Conservation (phyloP, 23 tunicate genomes). For the Pegea sp. region DNA sequence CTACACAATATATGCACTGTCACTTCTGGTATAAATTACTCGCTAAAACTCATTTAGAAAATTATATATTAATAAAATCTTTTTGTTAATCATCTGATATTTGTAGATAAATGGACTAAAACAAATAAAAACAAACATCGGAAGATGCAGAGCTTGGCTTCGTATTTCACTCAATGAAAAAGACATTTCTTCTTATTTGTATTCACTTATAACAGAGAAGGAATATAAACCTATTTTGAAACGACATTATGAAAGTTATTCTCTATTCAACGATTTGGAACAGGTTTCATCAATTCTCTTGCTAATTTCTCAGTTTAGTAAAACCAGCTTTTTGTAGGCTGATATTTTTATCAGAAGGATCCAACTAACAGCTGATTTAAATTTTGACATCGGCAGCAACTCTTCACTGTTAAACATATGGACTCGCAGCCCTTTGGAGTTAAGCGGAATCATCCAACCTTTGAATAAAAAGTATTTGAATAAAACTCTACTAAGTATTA, state of each 20-base stretch:
- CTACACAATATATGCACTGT: too few species aligned
- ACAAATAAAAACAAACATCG: constrained; percentile 24
- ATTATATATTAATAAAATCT: neutral
- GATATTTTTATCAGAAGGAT: constrained; percentile 41
- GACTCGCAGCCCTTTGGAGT: constrained; percentile 55
- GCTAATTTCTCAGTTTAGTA: neutral
- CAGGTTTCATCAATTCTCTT: constrained; percentile 11
- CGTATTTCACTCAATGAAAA: constrained; percentile 44
- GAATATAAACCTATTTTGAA: constrained; percentile 25
- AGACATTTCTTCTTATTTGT: constrained; percentile 40
- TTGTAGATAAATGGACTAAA: constrained; percentile 11
- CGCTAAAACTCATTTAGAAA: too few species aligned
- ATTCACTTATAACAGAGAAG: constrained; percentile 21
- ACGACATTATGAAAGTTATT: constrained; percentile 34
- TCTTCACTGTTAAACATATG: constrained; percentile 39
- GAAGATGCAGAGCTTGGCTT: constrained; percentile 70
- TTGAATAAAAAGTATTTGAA: too few species aligned
- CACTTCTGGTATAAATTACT: too few species aligned
- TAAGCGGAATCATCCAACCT: constrained; percentile 29
- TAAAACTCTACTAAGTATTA: too few species aligned
- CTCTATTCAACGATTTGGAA: constrained; percentile 46
- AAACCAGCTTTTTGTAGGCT: constrained; percentile 16
- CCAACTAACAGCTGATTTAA: constrained; percentile 26
- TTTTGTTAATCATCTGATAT: neutral
- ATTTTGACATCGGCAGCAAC: constrained; percentile 24